Conservation (phyloP, 2,888 invertebrate species). For the Pilophorus perplexus region DNA sequence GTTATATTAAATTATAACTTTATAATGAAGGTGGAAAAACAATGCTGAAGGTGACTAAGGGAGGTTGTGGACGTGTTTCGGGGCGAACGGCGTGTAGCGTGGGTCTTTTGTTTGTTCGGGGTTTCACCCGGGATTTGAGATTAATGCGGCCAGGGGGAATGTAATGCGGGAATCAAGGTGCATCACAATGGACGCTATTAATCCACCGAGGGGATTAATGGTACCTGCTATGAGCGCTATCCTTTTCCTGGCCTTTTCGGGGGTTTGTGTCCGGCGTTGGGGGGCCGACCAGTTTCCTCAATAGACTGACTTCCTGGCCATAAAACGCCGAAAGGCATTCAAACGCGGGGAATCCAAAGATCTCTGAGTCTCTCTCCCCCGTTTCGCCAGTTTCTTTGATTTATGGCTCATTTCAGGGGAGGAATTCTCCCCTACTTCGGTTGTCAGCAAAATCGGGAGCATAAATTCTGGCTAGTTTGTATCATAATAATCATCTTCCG, state of each 20-base stretch:
- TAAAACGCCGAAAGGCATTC: constrained; percentile 14
- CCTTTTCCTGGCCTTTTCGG: constrained; percentile 1
- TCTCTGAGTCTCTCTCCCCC: constrained; percentile 4
- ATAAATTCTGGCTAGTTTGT: constrained; percentile 18
- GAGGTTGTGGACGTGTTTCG: neutral
- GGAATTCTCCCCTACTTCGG: constrained; percentile 3
- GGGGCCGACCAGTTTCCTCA: constrained; percentile 14
- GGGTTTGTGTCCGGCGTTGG: neutral
- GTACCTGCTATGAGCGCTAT: constrained; percentile 10
- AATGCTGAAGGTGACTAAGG: constrained; percentile 5
- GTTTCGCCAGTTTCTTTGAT: constrained; percentile 12
- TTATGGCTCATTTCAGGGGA: constrained; percentile 18
- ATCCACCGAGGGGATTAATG: constrained; percentile 31
- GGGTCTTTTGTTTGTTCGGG: constrained; percentile 11
- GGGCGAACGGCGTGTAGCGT: neutral
- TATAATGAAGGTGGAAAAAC: constrained; percentile 39
- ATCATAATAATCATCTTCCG: constrained; percentile 5
- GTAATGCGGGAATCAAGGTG: constrained; percentile 39
- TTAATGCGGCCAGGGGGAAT: constrained; percentile 12
- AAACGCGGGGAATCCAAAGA: constrained; percentile 18
- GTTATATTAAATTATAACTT: constrained; percentile 42
- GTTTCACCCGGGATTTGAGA: neutral
- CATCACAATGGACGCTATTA: constrained; percentile 36
- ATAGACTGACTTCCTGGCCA: constrained; percentile 24
- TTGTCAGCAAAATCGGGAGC: constrained; percentile 24